Evolutionary conservation across 2,888 invertebrate species (phyloP).

Genomic region (Oscheius sp.): DNA sequence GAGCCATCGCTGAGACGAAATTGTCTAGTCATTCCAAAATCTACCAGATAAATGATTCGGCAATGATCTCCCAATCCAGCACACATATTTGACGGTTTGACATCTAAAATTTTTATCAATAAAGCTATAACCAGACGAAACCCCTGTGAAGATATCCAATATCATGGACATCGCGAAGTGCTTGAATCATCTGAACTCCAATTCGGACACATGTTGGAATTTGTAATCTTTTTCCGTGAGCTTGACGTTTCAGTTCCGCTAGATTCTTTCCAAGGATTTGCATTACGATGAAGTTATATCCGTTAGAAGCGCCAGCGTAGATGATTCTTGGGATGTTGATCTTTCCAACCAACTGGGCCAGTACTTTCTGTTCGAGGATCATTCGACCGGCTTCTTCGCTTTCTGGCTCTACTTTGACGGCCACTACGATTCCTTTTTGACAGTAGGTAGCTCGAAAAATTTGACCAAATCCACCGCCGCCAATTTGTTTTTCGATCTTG

Average conservation of each 20-base stretch:
- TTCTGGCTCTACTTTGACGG: conserved; percentile 65
- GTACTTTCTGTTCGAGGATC: conserved; percentile 61
- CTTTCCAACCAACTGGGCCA: conserved; percentile 41
- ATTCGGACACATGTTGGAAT: conserved; percentile 43
- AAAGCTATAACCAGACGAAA: too few relatives aligned
- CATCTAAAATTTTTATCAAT: too few relatives aligned
- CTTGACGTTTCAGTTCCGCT: conserved; percentile 56
- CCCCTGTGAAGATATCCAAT: conserved; percentile 63
- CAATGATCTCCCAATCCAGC: conserved; percentile 52
- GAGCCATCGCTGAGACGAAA: conserved; percentile 49
- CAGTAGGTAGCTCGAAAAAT: conserved; percentile 59
- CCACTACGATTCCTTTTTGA: conserved; percentile 42
- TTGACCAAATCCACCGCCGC: conserved; percentile 68
- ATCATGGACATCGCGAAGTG: conserved; percentile 56
- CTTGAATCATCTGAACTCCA: conserved; percentile 57
- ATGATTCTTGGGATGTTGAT: conserved; percentile 51
- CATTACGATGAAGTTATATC: conserved; percentile 64
- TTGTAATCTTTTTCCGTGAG: conserved; percentile 37
- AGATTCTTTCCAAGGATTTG: conserved; percentile 64
- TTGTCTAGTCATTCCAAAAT: conserved; percentile 61
- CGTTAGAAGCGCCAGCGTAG: conserved; percentile 54
- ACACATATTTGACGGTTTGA: conserved; percentile 67
- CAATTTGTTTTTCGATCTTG: conserved; percentile 53
- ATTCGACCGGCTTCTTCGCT: conserved; percentile 57
- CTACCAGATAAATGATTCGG: conserved; percentile 59